Evolutionary conservation across 2,113 vertebrate species (phyloP).

Genomic region (Erythrocercus mccallii): DNA sequence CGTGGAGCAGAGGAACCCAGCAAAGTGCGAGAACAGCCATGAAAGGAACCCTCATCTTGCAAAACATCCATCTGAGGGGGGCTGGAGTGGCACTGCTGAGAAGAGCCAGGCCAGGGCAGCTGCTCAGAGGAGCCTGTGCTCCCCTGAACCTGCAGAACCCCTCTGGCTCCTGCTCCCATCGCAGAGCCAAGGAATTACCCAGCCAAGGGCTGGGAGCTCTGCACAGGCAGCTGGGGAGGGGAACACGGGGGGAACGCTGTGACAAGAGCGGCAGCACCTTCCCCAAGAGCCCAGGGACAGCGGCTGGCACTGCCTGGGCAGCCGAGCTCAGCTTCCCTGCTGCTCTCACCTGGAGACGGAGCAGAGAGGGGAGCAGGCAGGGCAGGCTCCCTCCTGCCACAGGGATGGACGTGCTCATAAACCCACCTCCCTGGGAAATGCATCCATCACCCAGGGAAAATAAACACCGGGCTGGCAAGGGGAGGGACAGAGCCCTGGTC

Average conservation of each 20-base stretch:
- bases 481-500: not conserved
- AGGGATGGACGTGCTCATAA: not conserved
- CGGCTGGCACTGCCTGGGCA: too few relatives aligned
- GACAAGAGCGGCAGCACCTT: not conserved
- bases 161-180: rapidly evolving
- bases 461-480: not conserved
- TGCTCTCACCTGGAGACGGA: not conserved
- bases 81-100: not conserved
- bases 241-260: not conserved
- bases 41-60: not conserved
- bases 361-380: not conserved
- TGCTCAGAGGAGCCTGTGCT: not conserved
- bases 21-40: rapidly evolving
- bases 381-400: not conserved
- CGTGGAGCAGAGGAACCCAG: not conserved
- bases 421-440: not conserved
- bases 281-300: too few relatives aligned
- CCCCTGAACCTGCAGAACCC: not conserved
- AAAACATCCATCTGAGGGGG: not conserved
- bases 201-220: not conserved
- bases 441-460: not conserved
- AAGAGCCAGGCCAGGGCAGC: not conserved
- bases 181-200: not conserved
- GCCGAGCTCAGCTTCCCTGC: not conserved
- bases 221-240: not conserved